Conservation (phyloP, 2,888 invertebrate species). For the Euclidia mi region DNA sequence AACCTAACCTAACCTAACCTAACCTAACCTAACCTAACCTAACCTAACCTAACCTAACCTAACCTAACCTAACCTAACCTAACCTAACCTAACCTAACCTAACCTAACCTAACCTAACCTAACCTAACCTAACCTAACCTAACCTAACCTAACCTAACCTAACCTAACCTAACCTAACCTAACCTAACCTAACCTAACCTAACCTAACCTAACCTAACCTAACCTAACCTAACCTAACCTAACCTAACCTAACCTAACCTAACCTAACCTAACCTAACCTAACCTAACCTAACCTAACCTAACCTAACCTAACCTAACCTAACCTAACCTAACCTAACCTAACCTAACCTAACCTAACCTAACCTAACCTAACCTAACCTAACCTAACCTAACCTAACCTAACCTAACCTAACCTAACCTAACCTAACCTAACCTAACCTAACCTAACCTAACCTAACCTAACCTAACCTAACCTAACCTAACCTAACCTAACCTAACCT, state of each 20-base stretch:
- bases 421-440: conserved; percentile 20
- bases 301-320: conserved; percentile 19
- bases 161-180: conserved; percentile 26
- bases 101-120: conserved; percentile 16
- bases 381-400: conserved; percentile 20
- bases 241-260: conserved; percentile 20
- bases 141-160: conserved; percentile 23
- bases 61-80: conserved; percentile 9
- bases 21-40: conserved; percentile 8
- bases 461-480: conserved; percentile 20
- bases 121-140: conserved; percentile 24
- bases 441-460: conserved; percentile 20
- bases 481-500: conserved; percentile 20
- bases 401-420: conserved; percentile 20
- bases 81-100: conserved; percentile 9
- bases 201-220: conserved; percentile 21
- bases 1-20: conserved; percentile 9
- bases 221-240: conserved; percentile 20
- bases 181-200: conserved; percentile 23
- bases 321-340: conserved; percentile 17
- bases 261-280: conserved; percentile 19
- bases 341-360: conserved; percentile 20
- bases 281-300: conserved; percentile 20
- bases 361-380: conserved; percentile 20
- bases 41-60: conserved; percentile 8